phyloP scores from a whole-genome alignment of 2,888 invertebrate species.

The Cryptosula pallasiana region DNA sequence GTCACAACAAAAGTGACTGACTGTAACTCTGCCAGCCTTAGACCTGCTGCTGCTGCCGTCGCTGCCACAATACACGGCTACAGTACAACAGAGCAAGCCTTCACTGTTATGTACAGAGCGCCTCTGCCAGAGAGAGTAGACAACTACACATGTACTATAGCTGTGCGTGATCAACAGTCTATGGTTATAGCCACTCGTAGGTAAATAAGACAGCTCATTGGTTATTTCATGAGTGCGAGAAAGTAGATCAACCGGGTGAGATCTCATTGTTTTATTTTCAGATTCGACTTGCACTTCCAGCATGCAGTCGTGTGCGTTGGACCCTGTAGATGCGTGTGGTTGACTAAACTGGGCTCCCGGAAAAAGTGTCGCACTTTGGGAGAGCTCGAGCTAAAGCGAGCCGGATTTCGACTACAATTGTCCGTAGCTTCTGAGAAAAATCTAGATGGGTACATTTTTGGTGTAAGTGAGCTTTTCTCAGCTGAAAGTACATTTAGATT shows the following conservation, averaged over 20 bases:
- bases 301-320: neutral
- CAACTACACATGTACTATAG: neutral
- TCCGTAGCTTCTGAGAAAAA: neutral
- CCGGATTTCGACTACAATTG: neutral
- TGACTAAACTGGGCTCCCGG: neutral
- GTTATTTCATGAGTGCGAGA: no score
- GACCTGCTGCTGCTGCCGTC: neutral
- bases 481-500: no score
- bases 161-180: neutral
- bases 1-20: neutral
- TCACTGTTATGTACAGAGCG: neutral
- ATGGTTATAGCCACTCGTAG: neutral
- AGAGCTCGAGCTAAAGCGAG: neutral
- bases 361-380: neutral
- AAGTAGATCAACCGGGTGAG: no score
- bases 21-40: neutral
- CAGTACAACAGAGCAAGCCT: neutral
- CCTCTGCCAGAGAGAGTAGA: neutral
- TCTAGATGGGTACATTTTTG: neutral
- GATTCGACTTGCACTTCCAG: neutral
- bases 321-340: slow-evolving; percentile 5
- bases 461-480: no score
- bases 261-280: no score
- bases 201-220: neutral
- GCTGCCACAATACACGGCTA: neutral